phyloP scores from a whole-genome alignment of 2,113 vertebrate genomes.

The Epinephelus lanceolatus region DNA sequence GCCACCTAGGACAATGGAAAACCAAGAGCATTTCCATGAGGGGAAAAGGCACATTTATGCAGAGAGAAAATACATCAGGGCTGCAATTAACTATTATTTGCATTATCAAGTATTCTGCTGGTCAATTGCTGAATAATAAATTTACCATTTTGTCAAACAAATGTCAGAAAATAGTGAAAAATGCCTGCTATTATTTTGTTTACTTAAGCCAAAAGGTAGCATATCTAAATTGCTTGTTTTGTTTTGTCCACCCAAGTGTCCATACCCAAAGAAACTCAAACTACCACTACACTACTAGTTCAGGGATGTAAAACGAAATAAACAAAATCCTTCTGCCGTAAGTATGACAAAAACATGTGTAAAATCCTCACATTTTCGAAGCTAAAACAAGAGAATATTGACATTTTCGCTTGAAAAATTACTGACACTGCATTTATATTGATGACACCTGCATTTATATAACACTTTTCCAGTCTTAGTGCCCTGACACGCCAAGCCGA shows the following conservation, averaged over 20 bases:
- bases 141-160: background rate
- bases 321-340: background rate
- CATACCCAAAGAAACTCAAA: background rate
- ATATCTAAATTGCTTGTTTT: too few species aligned
- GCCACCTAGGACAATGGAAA: constrained; percentile 85
- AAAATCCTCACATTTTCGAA: background rate
- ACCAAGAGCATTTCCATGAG: background rate
- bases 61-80: background rate
- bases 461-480: too few species aligned
- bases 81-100: background rate
- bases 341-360: background rate
- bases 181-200: too few species aligned
- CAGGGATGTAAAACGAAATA: background rate
- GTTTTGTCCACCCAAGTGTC: too few species aligned
- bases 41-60: background rate
- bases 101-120: background rate
- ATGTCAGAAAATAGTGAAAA: background rate
- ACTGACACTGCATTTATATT: background rate
- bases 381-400: background rate
- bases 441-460: too few species aligned
- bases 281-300: background rate
- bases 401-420: background rate
- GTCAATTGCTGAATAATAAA: background rate
- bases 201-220: background rate
- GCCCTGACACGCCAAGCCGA: too few species aligned